phyloP scores from a whole-genome alignment of 2,113 vertebrate species.

The Speoplatyrhinus poulsoni region DNA sequence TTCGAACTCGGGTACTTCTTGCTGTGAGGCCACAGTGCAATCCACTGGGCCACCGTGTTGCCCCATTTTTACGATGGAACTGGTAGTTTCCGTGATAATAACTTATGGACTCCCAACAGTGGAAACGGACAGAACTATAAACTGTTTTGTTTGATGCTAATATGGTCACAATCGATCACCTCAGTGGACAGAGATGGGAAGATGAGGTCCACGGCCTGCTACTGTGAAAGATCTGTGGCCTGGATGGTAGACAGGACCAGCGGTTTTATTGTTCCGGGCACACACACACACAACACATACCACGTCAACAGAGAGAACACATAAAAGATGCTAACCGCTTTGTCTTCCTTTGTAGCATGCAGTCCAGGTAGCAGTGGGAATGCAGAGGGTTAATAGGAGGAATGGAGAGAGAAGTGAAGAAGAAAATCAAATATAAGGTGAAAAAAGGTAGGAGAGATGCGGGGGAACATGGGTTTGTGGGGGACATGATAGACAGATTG shows the following conservation, averaged over 20 bases:
- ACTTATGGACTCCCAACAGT: no score
- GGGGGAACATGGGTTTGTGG: slow-evolving; percentile 25
- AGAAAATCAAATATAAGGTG: slow-evolving; percentile 2
- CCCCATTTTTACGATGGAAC: no score
- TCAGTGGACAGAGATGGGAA: no score
- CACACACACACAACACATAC: slow-evolving; percentile 49
- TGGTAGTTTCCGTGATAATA: no score
- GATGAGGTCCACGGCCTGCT: not conserved
- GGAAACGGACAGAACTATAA: no score
- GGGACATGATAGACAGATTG: slow-evolving; percentile 25
- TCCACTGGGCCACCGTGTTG: no score
- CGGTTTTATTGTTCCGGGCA: slow-evolving; percentile 17
- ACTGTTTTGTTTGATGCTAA: no score
- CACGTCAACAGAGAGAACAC: slow-evolving; percentile 52
- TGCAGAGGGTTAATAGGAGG: slow-evolving; percentile 51
- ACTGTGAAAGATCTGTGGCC: slow-evolving; percentile 9
- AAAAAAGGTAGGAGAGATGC: not conserved
- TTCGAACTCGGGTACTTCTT: no score
- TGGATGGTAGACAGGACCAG: slow-evolving; percentile 43
- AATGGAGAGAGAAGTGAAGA: slow-evolving; percentile 19
- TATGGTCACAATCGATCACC: no score
- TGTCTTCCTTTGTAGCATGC: slow-evolving; percentile 98
- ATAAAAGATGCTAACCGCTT: slow-evolving; percentile 97
- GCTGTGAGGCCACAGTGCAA: no score
- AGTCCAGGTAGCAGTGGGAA: slow-evolving; percentile 93